Evolutionary conservation across 2,888 invertebrate species (phyloP).

Genomic region (Nasonia oneida): DNA sequence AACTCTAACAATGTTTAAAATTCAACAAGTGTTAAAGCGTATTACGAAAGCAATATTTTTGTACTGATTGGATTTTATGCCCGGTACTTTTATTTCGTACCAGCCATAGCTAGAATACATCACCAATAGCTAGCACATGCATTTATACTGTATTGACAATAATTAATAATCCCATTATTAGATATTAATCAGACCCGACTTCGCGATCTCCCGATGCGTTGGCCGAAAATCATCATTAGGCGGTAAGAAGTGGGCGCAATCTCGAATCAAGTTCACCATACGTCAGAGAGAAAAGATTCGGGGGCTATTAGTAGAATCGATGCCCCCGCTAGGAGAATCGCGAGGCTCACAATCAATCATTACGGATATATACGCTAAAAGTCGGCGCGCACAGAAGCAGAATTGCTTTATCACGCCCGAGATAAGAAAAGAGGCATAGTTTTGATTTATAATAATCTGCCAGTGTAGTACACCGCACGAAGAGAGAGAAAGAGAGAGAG

Average conservation of each 20-base stretch:
- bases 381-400: background rate
- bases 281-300: slow-evolving; percentile 8
- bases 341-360: slow-evolving; percentile 15
- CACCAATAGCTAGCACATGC: background rate
- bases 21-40: background rate
- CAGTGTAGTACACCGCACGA: too few relatives aligned
- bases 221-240: background rate
- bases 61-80: too few relatives aligned
- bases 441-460: slow-evolving; percentile 5
- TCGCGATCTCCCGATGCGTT: background rate
- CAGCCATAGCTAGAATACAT: background rate
- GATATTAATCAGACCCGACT: background rate
- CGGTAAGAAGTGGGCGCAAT: background rate
- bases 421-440: slow-evolving; percentile 18
- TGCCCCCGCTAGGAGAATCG: background rate
- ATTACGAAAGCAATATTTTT: too few relatives aligned
- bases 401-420: slow-evolving; percentile 8
- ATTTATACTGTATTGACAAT: background rate
- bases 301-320: slow-evolving; percentile 24
- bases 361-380: background rate
- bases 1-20: background rate
- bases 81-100: background rate
- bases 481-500: background rate
- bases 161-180: background rate
- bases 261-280: background rate